Conservation (phyloP, 2,888 invertebrate genomes). For the Belgica antarctica region DNA sequence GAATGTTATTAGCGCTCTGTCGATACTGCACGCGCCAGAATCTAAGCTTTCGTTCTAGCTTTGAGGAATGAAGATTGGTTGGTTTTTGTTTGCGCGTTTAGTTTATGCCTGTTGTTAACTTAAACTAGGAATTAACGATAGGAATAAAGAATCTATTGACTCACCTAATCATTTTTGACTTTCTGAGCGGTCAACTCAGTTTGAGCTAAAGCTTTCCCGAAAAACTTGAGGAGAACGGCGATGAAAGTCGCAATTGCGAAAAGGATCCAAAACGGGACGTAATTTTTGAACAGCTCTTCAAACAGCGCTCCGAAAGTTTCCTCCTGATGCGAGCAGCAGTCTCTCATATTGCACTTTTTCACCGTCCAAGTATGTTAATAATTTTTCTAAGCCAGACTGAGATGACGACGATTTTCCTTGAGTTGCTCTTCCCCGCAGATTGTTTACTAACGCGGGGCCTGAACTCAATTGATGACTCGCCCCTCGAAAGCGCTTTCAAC, state of each 20-base stretch:
- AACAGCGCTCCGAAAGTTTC: slow-evolving; percentile 28
- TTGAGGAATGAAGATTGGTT: too few relatives aligned
- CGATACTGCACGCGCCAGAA: too few relatives aligned
- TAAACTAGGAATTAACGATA: too few relatives aligned
- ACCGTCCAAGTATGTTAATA: background rate
- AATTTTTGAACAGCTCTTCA: background rate
- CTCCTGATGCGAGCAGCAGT: slow-evolving; percentile 35
- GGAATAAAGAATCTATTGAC: background rate
- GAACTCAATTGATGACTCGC: too few relatives aligned
- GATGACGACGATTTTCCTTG: background rate
- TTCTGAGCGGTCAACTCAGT: background rate
- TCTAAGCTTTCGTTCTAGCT: too few relatives aligned
- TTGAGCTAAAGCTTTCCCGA: background rate
- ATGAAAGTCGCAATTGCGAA: background rate
- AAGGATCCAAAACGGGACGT: background rate
- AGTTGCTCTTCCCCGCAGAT: too few relatives aligned
- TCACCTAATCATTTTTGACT: background rate
- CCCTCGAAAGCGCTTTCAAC: too few relatives aligned
- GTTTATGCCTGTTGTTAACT: too few relatives aligned
- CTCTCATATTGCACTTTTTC: slow-evolving; percentile 37
- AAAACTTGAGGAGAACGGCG: background rate
- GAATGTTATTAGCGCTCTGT: too few relatives aligned
- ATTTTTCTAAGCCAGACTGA: too few relatives aligned
- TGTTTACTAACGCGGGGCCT: background rate
- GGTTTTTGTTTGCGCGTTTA: too few relatives aligned